Base-by-base conservation (phyloP, 1,140 invertebrate genomes). In the Phenacoccus solenopsis region DNA sequence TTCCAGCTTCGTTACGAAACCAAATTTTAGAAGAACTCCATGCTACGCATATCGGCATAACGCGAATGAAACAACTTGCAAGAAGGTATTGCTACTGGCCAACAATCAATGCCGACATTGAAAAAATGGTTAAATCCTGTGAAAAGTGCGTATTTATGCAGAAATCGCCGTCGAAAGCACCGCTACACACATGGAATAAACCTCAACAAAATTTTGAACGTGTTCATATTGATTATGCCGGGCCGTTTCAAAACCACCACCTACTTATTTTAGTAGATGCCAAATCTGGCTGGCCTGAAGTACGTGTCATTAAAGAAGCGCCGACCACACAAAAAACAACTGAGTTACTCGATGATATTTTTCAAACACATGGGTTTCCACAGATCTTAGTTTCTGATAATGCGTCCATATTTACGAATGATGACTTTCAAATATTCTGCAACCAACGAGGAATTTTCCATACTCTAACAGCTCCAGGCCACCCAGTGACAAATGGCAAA, bases 141-240 rank as follows among this genome's bases (percentile, higher is more conserved):
- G 38, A 68, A 35, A 25, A 27, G 75, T 75, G 75, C 69, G 70
- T 72, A 13, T 70, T 72, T 20, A 38, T 74, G 2, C 72, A 72
- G 28, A 74, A 71, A 30, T 72, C 64, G 67, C 74, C 73, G 28
- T n/a, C n/a, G n/a, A 74, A 75, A 70, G 68, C 28, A 16, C 67
- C 22, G 21, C 1, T 70, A 10, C 73, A 71, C 69, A 70, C 35
- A 16, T 77, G 74, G 76, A 70, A 74, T 68, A n/a, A 73, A 70
- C n/a, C 74, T 25, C 7, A 7, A 5, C 4, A 69, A 16, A 32
- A 78, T 1, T 83, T 80, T 78, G 72, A 77, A 20, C 72, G 81
- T 67, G 49, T 83, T 0, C 81, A 84, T 72, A 74, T 81, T 0
- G 83, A 84, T 73, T 83, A 80, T 74, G 78, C 79, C 3, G 80